Base-by-base conservation (phyloP, 1,140 invertebrate species). In the Lordiphosa collinella region DNA sequence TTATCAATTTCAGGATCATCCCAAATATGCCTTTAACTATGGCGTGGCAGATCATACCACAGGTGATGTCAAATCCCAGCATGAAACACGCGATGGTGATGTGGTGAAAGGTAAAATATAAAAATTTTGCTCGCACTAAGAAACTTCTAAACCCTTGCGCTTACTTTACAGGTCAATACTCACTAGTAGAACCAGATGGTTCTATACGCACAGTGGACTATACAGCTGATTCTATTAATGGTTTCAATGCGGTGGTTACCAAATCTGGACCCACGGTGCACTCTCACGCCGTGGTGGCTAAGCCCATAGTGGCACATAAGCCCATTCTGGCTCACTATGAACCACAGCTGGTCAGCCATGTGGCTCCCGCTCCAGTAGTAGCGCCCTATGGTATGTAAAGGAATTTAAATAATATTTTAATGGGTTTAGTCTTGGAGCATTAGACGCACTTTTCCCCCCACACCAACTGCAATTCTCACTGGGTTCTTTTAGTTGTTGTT, bases 111-210 rank as follows among this genome's bases (percentile, higher is more conserved):
- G 91, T 72, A 89, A 89, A 53, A 31, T 25, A 29, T 0, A 10
- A 8, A 0, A 14, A n/a, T 38, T n/a, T n/a, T n/a, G n/a, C n/a
- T n/a, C n/a, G n/a, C n/a, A n/a, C n/a, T 5, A 5, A 31, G 7
- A 31, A 43, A 34, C 16, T 13, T 12, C 38, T 32, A 16, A 34
- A 0, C 5, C 6, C 3, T 25, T 25, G 22, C 4, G n/a, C 18
- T 18, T 4, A 18, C 1, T 18, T 0, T 16, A 5, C 3, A 90
- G 93, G 93, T n/a, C 92, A 92, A 87, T 93, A 93, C 64, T 92
- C 91, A 2, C 88, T 93, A 25, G 90, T 93, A 16, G 93, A 94
- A 73, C 91, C 93, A 11, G 93, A 94, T 65, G 93, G 94, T 36
- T 91, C 92, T 10, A 90, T 92, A 8, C 90, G 93, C 43, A 93